phyloP scores from a whole-genome alignment of 2,797 vertebrate species.

The Sardinella longiceps region DNA sequence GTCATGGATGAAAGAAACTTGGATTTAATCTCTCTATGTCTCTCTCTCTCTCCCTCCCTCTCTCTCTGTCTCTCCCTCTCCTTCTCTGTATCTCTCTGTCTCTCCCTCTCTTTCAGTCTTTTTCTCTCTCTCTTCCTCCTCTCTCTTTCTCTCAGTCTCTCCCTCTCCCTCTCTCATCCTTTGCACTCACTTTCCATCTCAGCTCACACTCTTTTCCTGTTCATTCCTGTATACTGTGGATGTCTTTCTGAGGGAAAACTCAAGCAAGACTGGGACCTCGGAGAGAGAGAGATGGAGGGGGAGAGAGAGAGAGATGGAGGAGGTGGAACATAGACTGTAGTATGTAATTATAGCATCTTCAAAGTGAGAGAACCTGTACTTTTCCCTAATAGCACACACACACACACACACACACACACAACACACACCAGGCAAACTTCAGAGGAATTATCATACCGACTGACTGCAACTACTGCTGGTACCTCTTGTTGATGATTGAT shows the following conservation, averaged over 20 bases:
- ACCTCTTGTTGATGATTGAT: no score
- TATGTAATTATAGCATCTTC: constrained; percentile 35
- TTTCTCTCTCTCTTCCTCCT: not conserved
- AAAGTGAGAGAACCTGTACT: constrained; percentile 11
- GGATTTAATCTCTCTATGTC: constrained; percentile 84
- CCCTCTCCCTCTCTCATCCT: not conserved
- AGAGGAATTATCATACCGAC: no score
- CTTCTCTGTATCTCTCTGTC: constrained; percentile 68
- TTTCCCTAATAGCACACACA: not conserved
- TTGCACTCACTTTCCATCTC: not conserved
- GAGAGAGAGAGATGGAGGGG: constrained; percentile 14
- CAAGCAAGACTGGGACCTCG: constrained; percentile 31
- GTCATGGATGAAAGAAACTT: constrained; percentile 95
- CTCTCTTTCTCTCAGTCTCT: not conserved
- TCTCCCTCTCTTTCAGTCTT: not conserved
- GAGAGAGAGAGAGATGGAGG: constrained; percentile 19
- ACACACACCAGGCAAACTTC: no score
- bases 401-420: no score
- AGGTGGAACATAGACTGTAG: not conserved
- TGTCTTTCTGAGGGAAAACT: constrained; percentile 69
- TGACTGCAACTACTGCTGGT: no score
- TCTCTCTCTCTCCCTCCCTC: constrained; percentile 58
- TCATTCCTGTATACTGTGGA: constrained; percentile 81
- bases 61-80: constrained; percentile 52
- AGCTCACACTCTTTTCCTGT: not conserved